These are phyloP conservation scores for Drosophila leontia DNA, from an alignment of 1,140 invertebrate species.

Conservation along the genomic window DNA sequence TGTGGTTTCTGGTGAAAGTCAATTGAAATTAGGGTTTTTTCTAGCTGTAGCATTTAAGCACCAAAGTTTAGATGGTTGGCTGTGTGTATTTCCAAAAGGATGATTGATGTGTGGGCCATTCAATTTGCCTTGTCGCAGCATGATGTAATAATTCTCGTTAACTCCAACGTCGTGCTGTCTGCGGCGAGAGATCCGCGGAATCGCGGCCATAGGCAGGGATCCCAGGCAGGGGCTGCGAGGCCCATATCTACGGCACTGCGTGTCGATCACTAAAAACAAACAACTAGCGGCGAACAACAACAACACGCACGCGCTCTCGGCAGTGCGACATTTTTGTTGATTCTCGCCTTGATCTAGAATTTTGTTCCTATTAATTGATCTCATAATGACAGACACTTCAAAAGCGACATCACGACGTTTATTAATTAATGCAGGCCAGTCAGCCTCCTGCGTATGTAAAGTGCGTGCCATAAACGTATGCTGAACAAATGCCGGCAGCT, in stretches of 20 bases:
- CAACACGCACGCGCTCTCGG: slow-evolving; percentile 48
- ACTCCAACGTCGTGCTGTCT: slow-evolving; percentile 56
- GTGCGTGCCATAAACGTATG: slow-evolving; percentile 58
- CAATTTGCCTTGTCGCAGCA: slow-evolving; percentile 43
- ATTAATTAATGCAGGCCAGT: slow-evolving; percentile 77
- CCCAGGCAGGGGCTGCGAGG: neutral
- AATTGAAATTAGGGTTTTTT: neutral
- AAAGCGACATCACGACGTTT: slow-evolving; percentile 84
- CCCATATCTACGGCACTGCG: slow-evolving; percentile 31
- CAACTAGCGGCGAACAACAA: slow-evolving; percentile 15
- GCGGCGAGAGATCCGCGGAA: slow-evolving; percentile 36
- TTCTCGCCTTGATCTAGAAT: slow-evolving; percentile 83
- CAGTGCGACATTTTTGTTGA: slow-evolving; percentile 79
- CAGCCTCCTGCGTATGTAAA: slow-evolving; percentile 70
- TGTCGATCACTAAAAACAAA: slow-evolving; percentile 45
- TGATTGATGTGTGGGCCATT: slow-evolving; percentile 56
- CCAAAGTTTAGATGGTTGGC: neutral
- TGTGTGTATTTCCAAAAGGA: slow-evolving; percentile 29
- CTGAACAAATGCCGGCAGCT: slow-evolving; percentile 77
- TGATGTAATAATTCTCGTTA: slow-evolving; percentile 66
- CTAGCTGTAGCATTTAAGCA: neutral
- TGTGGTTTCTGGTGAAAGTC: slow-evolving; percentile 13
- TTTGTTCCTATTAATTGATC: slow-evolving; percentile 84
- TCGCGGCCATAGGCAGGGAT: slow-evolving; percentile 31
- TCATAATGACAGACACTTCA: slow-evolving; percentile 84